Conservation (phyloP, 2,888 invertebrate genomes). For the Agrenia bidenticulata region DNA sequence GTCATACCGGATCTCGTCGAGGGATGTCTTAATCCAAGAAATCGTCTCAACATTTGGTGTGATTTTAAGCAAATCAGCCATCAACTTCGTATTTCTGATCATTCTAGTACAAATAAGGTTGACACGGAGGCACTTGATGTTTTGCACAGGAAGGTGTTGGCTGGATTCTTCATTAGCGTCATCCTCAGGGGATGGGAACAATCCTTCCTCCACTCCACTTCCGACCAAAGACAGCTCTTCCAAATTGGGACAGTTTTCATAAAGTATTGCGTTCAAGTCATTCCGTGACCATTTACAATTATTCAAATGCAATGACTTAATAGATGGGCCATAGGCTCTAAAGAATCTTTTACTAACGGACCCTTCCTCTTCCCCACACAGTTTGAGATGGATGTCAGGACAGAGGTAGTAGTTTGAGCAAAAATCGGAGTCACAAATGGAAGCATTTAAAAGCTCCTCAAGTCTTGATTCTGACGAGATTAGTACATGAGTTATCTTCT, state of each 20-base stretch:
- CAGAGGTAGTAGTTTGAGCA: conserved; percentile 24
- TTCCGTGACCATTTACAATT: conserved; percentile 34
- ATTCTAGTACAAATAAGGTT: conserved; percentile 33
- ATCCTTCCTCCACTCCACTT: conserved; percentile 27
- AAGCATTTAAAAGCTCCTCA: conserved; percentile 6
- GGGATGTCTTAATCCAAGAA: conserved; percentile 36
- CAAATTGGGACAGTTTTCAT: conserved; percentile 30
- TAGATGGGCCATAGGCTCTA: conserved; percentile 26
- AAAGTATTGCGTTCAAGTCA: conserved; percentile 31
- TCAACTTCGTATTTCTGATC: conserved; percentile 39
- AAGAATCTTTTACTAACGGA: conserved; percentile 28
- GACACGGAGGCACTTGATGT: conserved; percentile 34
- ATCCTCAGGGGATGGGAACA: conserved; percentile 21
- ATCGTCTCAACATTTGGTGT: conserved; percentile 35
- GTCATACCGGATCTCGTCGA: conserved; percentile 35
- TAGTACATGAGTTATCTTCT: conserved; percentile 18
- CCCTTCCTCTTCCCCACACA: conserved; percentile 11
- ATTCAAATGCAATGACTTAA: conserved; percentile 32
- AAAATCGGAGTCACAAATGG: conserved; percentile 14
- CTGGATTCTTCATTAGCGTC: background rate
- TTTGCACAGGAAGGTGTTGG: conserved; percentile 13
- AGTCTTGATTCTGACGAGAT: conserved; percentile 15
- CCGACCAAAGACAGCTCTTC: conserved; percentile 31
- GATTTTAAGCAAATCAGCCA: conserved; percentile 34
- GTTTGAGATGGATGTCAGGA: conserved; percentile 14